These are phyloP conservation scores for Falco berigora DNA, from an alignment of 2,797 vertebrate genomes.

Conservation along the genomic window DNA sequence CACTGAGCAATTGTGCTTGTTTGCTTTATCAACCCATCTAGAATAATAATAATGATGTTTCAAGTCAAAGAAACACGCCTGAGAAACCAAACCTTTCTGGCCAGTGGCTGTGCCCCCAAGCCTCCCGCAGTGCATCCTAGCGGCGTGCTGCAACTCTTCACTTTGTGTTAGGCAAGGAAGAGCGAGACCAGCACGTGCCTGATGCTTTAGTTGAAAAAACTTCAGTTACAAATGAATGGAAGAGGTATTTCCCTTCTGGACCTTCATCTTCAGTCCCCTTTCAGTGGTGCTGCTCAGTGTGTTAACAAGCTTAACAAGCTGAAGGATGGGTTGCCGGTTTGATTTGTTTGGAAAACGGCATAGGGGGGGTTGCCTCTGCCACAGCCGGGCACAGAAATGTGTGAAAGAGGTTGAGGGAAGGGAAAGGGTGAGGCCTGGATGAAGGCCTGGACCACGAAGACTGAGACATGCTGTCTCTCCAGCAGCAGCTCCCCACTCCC, in stretches of 20 bases:
- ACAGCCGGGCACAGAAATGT: neutral
- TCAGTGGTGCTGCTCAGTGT: neutral
- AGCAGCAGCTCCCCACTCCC: neutral
- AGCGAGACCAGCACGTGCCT: neutral
- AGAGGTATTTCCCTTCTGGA: neutral
- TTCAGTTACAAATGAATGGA: neutral
- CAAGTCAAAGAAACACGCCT: slow-evolving; percentile 1
- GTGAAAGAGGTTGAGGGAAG: neutral
- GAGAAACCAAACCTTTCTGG: neutral
- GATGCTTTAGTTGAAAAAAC: neutral
- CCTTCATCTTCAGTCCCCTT: neutral
- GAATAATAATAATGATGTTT: neutral
- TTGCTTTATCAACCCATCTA: neutral
- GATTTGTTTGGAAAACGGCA: neutral
- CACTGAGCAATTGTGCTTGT: neutral
- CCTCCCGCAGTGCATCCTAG: neutral
- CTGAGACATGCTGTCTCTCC: neutral
- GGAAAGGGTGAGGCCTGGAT: neutral
- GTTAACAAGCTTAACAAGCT: neutral
- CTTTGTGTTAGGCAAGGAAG: neutral
- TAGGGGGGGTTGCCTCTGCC: neutral
- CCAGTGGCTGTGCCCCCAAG: neutral
- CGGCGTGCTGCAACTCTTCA: neutral
- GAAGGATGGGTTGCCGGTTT: neutral
- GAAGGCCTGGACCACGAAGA: neutral